Base-by-base conservation (phyloP, 2,113 vertebrate species). In the Percina caprodes region DNA sequence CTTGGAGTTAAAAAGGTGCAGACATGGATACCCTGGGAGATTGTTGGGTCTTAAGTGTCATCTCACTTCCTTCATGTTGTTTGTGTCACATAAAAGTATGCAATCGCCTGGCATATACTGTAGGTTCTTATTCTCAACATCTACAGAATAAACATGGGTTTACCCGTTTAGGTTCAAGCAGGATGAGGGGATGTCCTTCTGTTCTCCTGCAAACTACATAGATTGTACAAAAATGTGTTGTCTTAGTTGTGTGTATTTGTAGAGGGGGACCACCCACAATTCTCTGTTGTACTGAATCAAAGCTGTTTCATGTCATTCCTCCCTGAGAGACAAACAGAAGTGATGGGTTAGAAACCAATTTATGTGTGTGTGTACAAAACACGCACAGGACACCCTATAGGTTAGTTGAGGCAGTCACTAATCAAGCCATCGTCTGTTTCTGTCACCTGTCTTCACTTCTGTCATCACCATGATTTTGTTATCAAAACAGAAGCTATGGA, bases 61-160 rank as follows among this genome's bases (percentile, higher is more conserved):
- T 74, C 72, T 79, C 69, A 83, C 85, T 89, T 90, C 88, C 78
- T 86, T 51, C 52, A 52, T 69, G 75, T 79, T 77, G 69, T 91
- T 68, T 75, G 69, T 42, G 66, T 88, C 52, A 45, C 42, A 33
- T 3, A 46, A 39, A 3, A 68, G 5, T 56, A 58, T 59, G 15
- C 65, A 54, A 12, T 15, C 52, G 13, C n/a, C 1, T 0, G 49
- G 10, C 61, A 45, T 24, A 23, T 21, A 30, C 30, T 30, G 30
- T 30, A 48, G 19, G 16, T 51, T 66, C 6, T 45, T 51, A 6
- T 48, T 74, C 15, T 51, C 54, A 39, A 3, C n/a, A n/a, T n/a
- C 7, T 68, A 21, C 39, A 35, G 7, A 52, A 19, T 23, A 46
- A 12, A 76, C 4, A 1, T 15, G 9, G 14, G 46, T 69, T 51